Evolutionary conservation across 2,797 vertebrate genomes (phyloP), one percentile per base, ranked within the genome.

Genomic region (Okamejei kenojei): DNA sequence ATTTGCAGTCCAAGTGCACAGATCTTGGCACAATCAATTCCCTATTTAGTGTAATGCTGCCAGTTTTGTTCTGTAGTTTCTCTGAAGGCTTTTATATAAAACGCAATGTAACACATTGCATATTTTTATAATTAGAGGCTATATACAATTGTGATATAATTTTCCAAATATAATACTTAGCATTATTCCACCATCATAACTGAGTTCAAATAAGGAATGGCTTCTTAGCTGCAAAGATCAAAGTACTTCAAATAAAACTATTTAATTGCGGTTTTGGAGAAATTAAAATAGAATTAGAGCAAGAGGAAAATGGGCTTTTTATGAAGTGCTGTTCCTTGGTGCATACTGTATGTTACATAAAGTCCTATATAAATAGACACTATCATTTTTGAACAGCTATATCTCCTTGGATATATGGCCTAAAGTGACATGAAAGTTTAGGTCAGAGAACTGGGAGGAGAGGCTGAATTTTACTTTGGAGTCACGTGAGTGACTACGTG

Each of bases 311-410:
- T 54, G 45, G 45, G 45, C 45, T 54, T 8, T 8, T 88, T 68
- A 32, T 88, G 84, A 88, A 88, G 63, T 63, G 29, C 0, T 63
- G 58, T 86, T 32, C 11, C 29, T 63, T 6, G 15, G 61, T 32
- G 63, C 19, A 21, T 63, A 88, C 35, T 7, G n/a, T 68, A 88
- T 19, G 21, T 68, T 54, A 54, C 45, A 68, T 68, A 5, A 88
- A 88, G 68, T 88, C n/a, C 84, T 88, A 88, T 68, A 68, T 68
- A 88, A 88, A 88, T 68, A 68, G 65, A 88, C 61, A 17, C 84
- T 35, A 68, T 32, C 35, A 35, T 88, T 88, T 88, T 35, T 88
- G 61, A 88, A 88, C 84, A 88, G 84, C 84, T 88, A 88, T 88
- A 88, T 88, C 84, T 32, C 68, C 84, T 68, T 88, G 45, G 32